Conservation (phyloP, 2,888 invertebrate species). For the Dermolepida albohirtum region DNA sequence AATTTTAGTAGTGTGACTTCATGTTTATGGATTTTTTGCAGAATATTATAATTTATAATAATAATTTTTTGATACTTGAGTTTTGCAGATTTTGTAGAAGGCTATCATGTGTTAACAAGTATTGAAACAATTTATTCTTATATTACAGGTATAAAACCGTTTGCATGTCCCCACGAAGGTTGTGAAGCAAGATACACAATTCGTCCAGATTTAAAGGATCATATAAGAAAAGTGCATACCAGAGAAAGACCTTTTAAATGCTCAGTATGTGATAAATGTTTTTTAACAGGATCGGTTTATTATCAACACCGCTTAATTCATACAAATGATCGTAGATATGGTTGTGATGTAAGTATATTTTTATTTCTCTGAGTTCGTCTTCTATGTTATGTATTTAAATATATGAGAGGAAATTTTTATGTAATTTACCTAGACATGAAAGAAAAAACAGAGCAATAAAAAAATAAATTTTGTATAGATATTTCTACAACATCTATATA, state of each 20-base stretch:
- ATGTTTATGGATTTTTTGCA: too few species aligned
- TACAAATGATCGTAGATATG: slow-evolving; percentile 73
- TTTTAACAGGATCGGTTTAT: slow-evolving; percentile 73
- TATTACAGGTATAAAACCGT: slow-evolving; percentile 71
- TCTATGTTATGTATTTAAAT: too few species aligned
- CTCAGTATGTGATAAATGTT: slow-evolving; percentile 71
- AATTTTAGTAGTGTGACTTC: too few species aligned
- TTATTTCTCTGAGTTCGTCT: slow-evolving; percentile 1
- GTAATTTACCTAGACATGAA: too few species aligned
- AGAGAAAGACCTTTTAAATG: slow-evolving; percentile 74
- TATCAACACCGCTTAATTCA: slow-evolving; percentile 74
- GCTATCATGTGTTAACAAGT: too few species aligned
- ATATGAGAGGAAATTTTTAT: too few species aligned
- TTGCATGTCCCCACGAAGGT: slow-evolving; percentile 71
- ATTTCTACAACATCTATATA: too few species aligned
- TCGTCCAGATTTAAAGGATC: slow-evolving; percentile 73
- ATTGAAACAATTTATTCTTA: neutral
- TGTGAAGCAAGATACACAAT: slow-evolving; percentile 74
- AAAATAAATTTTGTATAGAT: too few species aligned
- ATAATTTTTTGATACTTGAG: too few species aligned
- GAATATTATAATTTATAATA: too few species aligned
- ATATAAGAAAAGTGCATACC: slow-evolving; percentile 74
- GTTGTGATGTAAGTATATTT: slow-evolving; percentile 67
- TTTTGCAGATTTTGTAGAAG: too few species aligned
- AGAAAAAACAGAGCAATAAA: too few species aligned